Base-by-base conservation (phyloP, 1,140 invertebrate genomes). In the Drosophila sproati region DNA sequence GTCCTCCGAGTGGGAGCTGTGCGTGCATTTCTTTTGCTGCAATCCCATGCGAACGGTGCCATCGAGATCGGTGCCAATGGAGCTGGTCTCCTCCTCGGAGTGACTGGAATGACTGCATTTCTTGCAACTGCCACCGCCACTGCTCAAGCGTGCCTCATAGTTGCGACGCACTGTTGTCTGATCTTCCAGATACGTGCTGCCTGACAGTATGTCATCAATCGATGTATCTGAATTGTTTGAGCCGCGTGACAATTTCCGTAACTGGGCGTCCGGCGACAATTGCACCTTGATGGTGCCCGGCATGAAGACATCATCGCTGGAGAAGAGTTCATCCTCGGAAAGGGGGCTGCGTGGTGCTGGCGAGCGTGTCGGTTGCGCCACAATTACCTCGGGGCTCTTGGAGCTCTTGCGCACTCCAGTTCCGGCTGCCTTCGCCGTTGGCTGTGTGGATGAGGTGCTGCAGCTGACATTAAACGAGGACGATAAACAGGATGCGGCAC, bases 1-100 rank as follows among this genome's bases (percentile, higher is more conserved):
- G 86, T 97, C 96, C 91, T 97, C 96, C 20, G 96, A 96, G 88
- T 96, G 96, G 0, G 96, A 96, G 92, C 96, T 95, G 92, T 96
- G 94, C 57, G 96, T 94, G 93, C 96, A 95, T 94, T 96, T 93
- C 73, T 96, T 96, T 59, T 95, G 95, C 87, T 96, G 96, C 4
- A 96, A 92, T 4, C 95, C 96, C 80, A 96, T 95, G 90, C 96
- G 95, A 0, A 97, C 96, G 0, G 96, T 97, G 20, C 96, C 96
- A 92, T 96, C 96, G 7, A 96, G 93, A 77, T 96, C 96, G 0
- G 96, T 95, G 28, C 95, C 95, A 82, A 95, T 94, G 5, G 95
- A 94, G 78, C 94, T 94, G 5, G 94, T 94, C 85, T 95, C 95
- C 81, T 96, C 95, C 91, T 96, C 95, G 0, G 95, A 95, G 88